Evolutionary conservation across 1,140 invertebrate species (phyloP).

Genomic region (Agrypnia vestita): DNA sequence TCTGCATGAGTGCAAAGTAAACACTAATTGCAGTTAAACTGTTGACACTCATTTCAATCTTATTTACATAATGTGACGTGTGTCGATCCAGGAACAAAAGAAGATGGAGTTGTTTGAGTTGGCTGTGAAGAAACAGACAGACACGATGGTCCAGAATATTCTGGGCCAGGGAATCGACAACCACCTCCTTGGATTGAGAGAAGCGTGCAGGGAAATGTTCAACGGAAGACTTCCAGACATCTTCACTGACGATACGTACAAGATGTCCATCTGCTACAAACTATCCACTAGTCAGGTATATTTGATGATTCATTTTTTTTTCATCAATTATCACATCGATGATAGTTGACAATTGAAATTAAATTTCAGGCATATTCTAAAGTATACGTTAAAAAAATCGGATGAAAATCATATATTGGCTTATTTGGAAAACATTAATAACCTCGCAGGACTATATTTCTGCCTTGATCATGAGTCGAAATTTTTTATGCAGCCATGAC

Average conservation of each 20-base stretch:
- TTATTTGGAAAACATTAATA: no score
- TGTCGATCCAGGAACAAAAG: conserved; percentile 75
- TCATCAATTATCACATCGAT: background rate
- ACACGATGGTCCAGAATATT: conserved; percentile 96
- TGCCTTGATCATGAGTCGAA: no score
- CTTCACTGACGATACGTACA: conserved; percentile 88
- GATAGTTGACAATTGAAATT: no score
- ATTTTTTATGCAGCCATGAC: no score
- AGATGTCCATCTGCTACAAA: conserved; percentile 91
- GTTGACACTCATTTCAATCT: no score
- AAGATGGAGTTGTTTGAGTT: conserved; percentile 85
- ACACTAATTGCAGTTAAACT: no score
- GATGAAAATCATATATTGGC: no score
- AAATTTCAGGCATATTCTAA: no score
- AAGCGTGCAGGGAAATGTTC: conserved; percentile 83
- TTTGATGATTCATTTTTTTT: background rate
- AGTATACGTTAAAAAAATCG: no score
- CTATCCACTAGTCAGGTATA: conserved; percentile 97
- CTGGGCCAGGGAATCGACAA: conserved; percentile 96
- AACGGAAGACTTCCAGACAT: conserved; percentile 79
- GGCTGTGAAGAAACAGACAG: conserved; percentile 92
- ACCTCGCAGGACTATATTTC: no score
- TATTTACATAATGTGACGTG: no score
- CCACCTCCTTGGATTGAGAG: conserved; percentile 93
- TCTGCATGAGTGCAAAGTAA: no score